These are phyloP conservation scores for Micoletzkya japonica DNA, from an alignment of 2,888 invertebrate species.

Conservation along the genomic window DNA sequence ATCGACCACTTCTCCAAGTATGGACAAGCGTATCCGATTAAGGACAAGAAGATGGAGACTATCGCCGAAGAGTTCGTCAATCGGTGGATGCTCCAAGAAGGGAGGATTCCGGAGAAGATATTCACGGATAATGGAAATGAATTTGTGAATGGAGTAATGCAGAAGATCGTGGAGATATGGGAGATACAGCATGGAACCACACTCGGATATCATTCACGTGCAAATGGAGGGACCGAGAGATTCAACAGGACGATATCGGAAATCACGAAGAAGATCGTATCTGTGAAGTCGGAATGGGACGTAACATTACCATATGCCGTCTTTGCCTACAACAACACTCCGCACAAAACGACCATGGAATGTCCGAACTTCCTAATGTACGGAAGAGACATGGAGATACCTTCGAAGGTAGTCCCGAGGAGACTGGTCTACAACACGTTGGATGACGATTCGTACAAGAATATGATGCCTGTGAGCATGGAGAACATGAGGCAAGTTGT, in stretches of 20 bases:
- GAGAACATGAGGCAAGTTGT: neutral
- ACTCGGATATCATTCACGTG: slow-evolving; percentile 35
- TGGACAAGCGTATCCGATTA: slow-evolving; percentile 27
- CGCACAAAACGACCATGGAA: slow-evolving; percentile 1
- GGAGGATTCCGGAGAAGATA: slow-evolving; percentile 27
- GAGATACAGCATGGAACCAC: slow-evolving; percentile 27
- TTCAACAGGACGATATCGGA: slow-evolving; percentile 32
- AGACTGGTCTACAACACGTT: too few relatives aligned
- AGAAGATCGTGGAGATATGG: slow-evolving; percentile 26
- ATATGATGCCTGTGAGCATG: neutral
- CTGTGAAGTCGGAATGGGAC: slow-evolving; percentile 18
- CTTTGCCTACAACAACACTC: slow-evolving; percentile 5
- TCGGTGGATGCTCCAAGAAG: slow-evolving; percentile 32
- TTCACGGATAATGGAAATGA: slow-evolving; percentile 33
- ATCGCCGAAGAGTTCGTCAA: slow-evolving; percentile 30
- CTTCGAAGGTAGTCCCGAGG: neutral
- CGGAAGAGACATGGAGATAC: neutral
- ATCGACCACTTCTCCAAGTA: slow-evolving; percentile 35
- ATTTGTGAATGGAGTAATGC: slow-evolving; percentile 27
- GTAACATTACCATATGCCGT: slow-evolving; percentile 10
- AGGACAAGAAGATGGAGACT: slow-evolving; percentile 32
- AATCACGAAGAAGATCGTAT: slow-evolving; percentile 32
- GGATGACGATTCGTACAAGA: slow-evolving; percentile 6
- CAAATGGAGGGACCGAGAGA: slow-evolving; percentile 39
- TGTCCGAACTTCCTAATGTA: neutral